phyloP scores from a whole-genome alignment of 2,113 vertebrate genomes.

The Cyprinodon variegatus region DNA sequence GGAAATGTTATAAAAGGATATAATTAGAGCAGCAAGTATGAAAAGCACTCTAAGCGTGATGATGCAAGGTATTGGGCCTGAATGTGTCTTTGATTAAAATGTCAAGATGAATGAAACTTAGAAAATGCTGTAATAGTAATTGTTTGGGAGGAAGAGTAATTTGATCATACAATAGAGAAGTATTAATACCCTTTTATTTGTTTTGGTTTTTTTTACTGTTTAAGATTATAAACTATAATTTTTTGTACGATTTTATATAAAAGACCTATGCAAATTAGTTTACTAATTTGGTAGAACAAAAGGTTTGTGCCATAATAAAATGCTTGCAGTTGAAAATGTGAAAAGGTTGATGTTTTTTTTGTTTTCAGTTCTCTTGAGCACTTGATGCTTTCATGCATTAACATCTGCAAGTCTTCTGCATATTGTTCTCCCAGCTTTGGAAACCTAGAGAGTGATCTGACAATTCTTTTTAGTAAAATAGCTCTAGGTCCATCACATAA shows the following conservation, averaged over 20 bases:
- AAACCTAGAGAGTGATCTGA: too few relatives aligned
- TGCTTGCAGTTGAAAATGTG: not conserved
- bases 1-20: slow-evolving; percentile 11
- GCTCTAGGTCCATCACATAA: too few relatives aligned
- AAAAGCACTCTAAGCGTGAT: slow-evolving; percentile 23
- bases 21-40: slow-evolving; percentile 25
- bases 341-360: not conserved
- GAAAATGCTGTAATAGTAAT: not conserved
- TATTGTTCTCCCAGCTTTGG: too few relatives aligned
- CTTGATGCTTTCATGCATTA: too few relatives aligned
- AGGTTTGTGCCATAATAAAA: not conserved
- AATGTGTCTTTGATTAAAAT: slow-evolving; percentile 22
- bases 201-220: too few relatives aligned
- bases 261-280: not conserved
- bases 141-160: not conserved
- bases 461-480: too few relatives aligned
- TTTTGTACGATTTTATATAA: not conserved
- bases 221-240: not conserved
- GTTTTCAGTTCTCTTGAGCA: not conserved
- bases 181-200: too few relatives aligned
- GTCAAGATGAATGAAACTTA: not conserved
- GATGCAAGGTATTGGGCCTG: slow-evolving; percentile 8
- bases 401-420: too few relatives aligned
- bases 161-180: too few relatives aligned
- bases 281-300: not conserved